Conservation (phyloP, 2,888 invertebrate genomes). For the Phalangium opilio region DNA sequence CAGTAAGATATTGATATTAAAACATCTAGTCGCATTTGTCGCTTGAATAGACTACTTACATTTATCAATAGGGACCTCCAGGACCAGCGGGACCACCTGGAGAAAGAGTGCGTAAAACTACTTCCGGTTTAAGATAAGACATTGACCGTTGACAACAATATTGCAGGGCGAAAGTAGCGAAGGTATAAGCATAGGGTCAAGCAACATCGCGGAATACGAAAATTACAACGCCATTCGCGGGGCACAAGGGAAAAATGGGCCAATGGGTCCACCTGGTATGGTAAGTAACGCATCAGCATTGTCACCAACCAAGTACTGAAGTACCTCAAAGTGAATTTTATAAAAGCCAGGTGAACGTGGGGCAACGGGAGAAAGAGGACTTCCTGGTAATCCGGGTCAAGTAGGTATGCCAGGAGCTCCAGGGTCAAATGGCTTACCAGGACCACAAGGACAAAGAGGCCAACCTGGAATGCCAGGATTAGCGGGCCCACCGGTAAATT, state of each 20-base stretch:
- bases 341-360: constrained; percentile 43
- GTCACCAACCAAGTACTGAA: background rate
- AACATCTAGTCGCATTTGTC: constrained; percentile 5
- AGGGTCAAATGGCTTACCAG: constrained; percentile 45
- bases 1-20: constrained; percentile 23
- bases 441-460: constrained; percentile 38
- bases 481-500: constrained; percentile 29
- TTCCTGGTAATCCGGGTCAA: constrained; percentile 42
- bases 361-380: constrained; percentile 39
- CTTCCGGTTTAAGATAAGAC: background rate
- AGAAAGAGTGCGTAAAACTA: constrained; percentile 17
- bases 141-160: background rate
- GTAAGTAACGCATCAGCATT: constrained; percentile 29
- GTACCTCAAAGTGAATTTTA: background rate
- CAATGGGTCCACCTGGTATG: constrained; percentile 40
- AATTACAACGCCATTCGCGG: too few species aligned
- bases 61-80: constrained; percentile 44
- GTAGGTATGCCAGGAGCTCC: constrained; percentile 43
- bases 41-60: constrained; percentile 48
- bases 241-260: constrained; percentile 34
- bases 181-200: too few species aligned
- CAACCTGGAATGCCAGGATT: constrained; percentile 31
- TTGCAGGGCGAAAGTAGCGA: background rate
- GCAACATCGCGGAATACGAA: too few species aligned
- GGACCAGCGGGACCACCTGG: constrained; percentile 38